Base-by-base conservation (phyloP, 64 coral and sea anemone species). In the Hydrozoanthus tunicans region DNA sequence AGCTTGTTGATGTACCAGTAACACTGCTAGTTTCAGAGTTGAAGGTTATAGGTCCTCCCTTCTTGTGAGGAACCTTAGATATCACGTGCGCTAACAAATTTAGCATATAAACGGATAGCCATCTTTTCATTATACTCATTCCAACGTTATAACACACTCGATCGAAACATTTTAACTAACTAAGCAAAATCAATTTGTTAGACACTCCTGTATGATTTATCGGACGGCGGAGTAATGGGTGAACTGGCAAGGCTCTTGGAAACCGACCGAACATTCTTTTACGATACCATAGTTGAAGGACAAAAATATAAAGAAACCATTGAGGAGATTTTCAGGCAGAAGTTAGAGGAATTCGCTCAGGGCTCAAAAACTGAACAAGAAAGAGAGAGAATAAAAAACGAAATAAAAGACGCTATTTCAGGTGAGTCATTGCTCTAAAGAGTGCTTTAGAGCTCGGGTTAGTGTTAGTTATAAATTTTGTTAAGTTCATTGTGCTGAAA, bases 251-350 rank as follows among this genome's bases (percentile, higher is more conserved):
- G 64, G 7, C 80, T 82, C 27, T 27, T 82, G 9, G 80, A 58
- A 53, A 23, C 80, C 61, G 80, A 82, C 9, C 80, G 80, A 11
- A 66, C 80, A 25, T 82, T 64, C 9, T 82, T 82, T 51, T 82
- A 65, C 60, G 60, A 82, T 0, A 82, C 80, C 32, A 65, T 82
- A 15, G 59, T 64, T 1, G 80, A 82, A 6, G 80, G 80, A 3
- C 58, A 82, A 27, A 82, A 53, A 7, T 82, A 82, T 24, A 24
- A 58, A 32, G 80, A 82, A 7, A 43, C 58, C 27, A 64, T 63
- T 27, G 32, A 25, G 43, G 6, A 14, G 12, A 51, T 82, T 15
- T 59, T 82, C 15, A 24, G 32, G 26, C n/a, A 15, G 24, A 82
- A 82, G 23, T 7, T 82, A 62, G 58, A 82, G 53, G 80, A 82